phyloP scores from a whole-genome alignment of 2,888 invertebrate species.

The Heliconius ismenius region DNA sequence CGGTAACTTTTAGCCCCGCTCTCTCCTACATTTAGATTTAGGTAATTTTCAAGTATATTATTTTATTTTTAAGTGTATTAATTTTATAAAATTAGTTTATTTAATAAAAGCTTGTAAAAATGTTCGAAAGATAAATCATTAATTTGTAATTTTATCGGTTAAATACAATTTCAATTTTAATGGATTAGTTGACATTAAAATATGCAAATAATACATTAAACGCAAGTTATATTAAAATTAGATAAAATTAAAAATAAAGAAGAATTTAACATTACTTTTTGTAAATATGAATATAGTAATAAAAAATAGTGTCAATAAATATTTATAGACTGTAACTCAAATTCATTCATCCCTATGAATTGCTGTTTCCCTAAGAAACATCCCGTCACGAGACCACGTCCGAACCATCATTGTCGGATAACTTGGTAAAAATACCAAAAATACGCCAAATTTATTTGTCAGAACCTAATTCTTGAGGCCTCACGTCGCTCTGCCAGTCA shows the following conservation, averaged over 20 bases:
- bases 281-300: slow-evolving; percentile 15
- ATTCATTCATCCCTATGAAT: slow-evolving; percentile 42
- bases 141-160: neutral
- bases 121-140: neutral
- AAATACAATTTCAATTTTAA: no score
- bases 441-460: slow-evolving; percentile 56
- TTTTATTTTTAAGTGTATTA: neutral
- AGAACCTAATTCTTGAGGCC: slow-evolving; percentile 68
- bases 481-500: slow-evolving; percentile 66
- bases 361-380: slow-evolving; percentile 40
- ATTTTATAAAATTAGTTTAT: neutral
- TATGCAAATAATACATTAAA: no score
- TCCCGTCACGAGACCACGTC: slow-evolving; percentile 54
- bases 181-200: no score
- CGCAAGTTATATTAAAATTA: no score
- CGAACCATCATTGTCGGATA: slow-evolving; percentile 58
- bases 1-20: no score
- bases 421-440: slow-evolving; percentile 55
- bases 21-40: slow-evolving; percentile 77
- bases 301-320: slow-evolving; percentile 30
- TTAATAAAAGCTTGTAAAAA: neutral
- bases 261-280: slow-evolving; percentile 4
- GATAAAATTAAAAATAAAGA: neutral
- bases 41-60: slow-evolving; percentile 40
- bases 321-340: slow-evolving; percentile 38